A percentile compares a stretch with the other conserved stretches of the same genome.
These are phyloP conservation scores for Fulmarus glacialis DNA, from an alignment of 2,113 vertebrate species.

Conservation along the genomic window DNA sequence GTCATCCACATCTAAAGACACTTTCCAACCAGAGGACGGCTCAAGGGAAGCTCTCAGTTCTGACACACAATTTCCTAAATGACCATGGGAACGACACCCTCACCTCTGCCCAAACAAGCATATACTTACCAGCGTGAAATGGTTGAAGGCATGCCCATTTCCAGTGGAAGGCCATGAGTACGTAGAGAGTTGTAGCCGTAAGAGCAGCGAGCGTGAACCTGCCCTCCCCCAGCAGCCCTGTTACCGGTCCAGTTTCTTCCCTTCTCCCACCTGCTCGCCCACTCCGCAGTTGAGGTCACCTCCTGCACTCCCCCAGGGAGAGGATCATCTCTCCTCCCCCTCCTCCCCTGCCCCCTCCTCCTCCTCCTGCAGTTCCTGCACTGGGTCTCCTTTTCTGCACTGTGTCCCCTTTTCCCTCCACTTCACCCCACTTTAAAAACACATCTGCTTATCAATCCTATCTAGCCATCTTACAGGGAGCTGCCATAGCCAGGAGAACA, in stretches of 20 bases:
- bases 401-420: background rate
- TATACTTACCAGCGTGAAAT: rapidly evolving
- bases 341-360: background rate
- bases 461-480: background rate
- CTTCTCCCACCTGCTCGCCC: background rate
- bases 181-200: rapidly evolving
- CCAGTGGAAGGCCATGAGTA: background rate
- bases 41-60: background rate
- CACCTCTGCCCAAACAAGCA: rapidly evolving
- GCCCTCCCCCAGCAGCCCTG: background rate
- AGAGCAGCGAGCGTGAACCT: background rate
- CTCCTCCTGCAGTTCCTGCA: background rate
- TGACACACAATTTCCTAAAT: background rate
- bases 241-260: background rate
- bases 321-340: background rate
- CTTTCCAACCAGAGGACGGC: background rate
- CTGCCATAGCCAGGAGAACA: background rate
- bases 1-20: background rate
- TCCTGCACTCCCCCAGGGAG: background rate
- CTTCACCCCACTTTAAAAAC: background rate
- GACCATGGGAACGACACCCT: rapidly evolving
- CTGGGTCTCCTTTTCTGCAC: background rate
- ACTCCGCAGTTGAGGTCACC: background rate
- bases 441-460: background rate
- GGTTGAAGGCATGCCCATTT: background rate